A percentile compares a stretch with the other conserved stretches of the same genome.
phyloP scores from a whole-genome alignment of 2,888 invertebrate species.

The Mimas tiliae region DNA sequence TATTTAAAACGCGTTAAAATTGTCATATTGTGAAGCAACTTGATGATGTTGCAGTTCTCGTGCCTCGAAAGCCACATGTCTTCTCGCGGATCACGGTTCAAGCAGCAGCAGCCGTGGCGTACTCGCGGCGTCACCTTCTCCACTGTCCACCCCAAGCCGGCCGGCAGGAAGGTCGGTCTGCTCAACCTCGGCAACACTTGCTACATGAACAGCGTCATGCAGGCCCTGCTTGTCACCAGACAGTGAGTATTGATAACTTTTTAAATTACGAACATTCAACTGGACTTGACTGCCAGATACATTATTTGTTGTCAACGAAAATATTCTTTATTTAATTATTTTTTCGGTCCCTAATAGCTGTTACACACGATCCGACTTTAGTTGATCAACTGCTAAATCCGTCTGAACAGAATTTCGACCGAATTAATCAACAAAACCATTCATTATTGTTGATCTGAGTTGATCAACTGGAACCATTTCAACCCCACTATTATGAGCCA shows the following conservation, averaged over 20 bases:
- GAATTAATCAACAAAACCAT: too few species aligned
- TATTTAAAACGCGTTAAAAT: too few species aligned
- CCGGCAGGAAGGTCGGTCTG: slow-evolving; percentile 87
- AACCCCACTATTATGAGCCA: too few species aligned
- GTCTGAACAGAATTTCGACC: too few species aligned
- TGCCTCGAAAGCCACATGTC: slow-evolving; percentile 77
- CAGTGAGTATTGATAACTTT: slow-evolving; percentile 76
- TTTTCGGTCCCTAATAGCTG: too few species aligned
- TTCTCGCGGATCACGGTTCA: slow-evolving; percentile 61
- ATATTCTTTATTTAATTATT: too few species aligned
- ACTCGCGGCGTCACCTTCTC: slow-evolving; percentile 48
- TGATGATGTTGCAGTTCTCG: slow-evolving; percentile 47
- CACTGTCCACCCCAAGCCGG: slow-evolving; percentile 49
- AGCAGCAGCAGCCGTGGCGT: slow-evolving; percentile 63
- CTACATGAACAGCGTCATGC: slow-evolving; percentile 95
- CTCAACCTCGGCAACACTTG: slow-evolving; percentile 94
- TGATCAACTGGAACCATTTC: too few species aligned
- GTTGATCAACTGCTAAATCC: too few species aligned
- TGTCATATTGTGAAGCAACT: too few species aligned
- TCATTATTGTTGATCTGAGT: too few species aligned
- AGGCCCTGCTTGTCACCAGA: slow-evolving; percentile 92
- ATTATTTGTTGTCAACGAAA: too few species aligned
- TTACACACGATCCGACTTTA: too few species aligned
- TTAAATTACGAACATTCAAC: not conserved
- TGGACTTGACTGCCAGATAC: not conserved